A percentile compares a stretch with the other conserved stretches of the same genome.
phyloP scores from a whole-genome alignment of 2,888 invertebrate genomes.

The Epistrophe grossulariae region DNA sequence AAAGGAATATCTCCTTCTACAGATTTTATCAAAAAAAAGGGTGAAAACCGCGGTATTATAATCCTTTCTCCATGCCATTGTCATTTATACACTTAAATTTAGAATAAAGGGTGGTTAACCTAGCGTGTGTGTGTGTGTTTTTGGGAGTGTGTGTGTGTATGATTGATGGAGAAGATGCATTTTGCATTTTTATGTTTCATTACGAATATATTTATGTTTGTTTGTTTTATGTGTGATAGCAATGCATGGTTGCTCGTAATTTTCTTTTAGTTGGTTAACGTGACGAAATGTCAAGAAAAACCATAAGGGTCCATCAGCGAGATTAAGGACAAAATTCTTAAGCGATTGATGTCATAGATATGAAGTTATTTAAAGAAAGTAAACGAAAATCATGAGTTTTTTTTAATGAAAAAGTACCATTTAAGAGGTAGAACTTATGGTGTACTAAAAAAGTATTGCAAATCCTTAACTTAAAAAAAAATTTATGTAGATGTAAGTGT shows the following conservation, averaged over 20 bases:
- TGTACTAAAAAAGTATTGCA: too few relatives aligned
- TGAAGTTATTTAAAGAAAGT: neutral
- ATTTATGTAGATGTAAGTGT: too few relatives aligned
- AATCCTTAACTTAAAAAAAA: too few relatives aligned
- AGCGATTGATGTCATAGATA: neutral
- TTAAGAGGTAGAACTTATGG: neutral
- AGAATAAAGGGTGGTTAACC: constrained; percentile 25
- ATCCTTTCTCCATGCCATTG: constrained; percentile 55
- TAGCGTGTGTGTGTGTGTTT: neutral
- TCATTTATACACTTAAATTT: constrained; percentile 53
- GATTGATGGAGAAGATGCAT: constrained; percentile 9
- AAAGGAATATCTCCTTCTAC: neutral
- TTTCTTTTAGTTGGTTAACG: constrained; percentile 41
- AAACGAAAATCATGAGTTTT: too few relatives aligned
- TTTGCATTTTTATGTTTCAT: constrained; percentile 36
- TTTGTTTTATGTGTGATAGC: neutral
- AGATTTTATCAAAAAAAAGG: neutral
- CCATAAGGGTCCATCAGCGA: neutral
- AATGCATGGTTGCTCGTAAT: neutral
- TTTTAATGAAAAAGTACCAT: too few relatives aligned
- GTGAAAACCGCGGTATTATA: constrained; percentile 14
- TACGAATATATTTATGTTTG: neutral
- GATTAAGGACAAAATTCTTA: constrained; percentile 11
- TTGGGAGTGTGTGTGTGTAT: neutral
- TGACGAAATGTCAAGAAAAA: constrained; percentile 42